phyloP scores from a whole-genome alignment of 2,113 vertebrate genomes.

The Toxostoma redivivum region DNA sequence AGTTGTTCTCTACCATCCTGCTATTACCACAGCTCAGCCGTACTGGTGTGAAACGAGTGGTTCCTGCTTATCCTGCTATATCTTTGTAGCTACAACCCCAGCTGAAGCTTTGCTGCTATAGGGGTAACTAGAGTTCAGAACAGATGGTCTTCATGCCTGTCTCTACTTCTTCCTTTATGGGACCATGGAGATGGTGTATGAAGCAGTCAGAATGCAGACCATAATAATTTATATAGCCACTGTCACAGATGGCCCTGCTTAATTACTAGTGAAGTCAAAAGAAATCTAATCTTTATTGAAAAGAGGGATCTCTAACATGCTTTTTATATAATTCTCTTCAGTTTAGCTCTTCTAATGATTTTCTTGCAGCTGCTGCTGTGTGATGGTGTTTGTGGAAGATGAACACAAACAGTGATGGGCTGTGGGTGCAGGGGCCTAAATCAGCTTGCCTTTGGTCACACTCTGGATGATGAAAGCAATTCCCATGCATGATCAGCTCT shows the following conservation, averaged over 20 bases:
- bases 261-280: not conserved
- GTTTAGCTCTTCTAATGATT: not conserved
- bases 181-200: not conserved
- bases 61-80: not conserved
- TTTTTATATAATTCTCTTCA: not conserved
- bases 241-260: not conserved
- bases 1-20: not conserved
- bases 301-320: not conserved
- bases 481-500: not conserved
- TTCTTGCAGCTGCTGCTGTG: not conserved
- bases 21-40: not conserved
- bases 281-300: not conserved
- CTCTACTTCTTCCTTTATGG: not conserved
- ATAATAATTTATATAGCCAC: not conserved
- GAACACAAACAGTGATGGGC: not conserved
- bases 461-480: not conserved
- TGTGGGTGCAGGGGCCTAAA: not conserved
- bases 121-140: not conserved
- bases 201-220: not conserved
- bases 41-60: not conserved
- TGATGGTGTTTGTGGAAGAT: not conserved
- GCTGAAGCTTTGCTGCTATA: not conserved
- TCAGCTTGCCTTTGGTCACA: constrained; percentile 5
- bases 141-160: not conserved
- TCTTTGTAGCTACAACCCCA: not conserved